Percentiles rank a stretch among this genome's conserved stretches.
These are phyloP conservation scores for Neomicropteryx cornuta DNA, from an alignment of 1,140 invertebrate species.

Conservation along the genomic window DNA sequence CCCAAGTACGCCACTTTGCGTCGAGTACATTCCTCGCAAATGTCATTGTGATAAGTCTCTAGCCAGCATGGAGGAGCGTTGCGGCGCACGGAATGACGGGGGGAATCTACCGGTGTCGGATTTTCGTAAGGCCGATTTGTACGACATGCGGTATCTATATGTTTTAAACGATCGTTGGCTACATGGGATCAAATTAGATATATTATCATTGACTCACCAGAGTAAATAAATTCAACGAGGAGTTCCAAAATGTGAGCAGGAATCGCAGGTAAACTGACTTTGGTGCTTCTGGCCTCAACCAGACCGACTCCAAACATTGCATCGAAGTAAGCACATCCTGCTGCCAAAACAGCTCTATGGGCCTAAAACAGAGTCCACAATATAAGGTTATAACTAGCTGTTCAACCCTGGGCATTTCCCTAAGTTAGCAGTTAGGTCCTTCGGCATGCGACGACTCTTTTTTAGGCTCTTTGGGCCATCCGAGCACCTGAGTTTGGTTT, in stretches of 20 bases:
- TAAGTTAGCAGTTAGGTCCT: slow-evolving; percentile 9
- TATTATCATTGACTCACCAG: slow-evolving; percentile 41
- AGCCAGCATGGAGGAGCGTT: background rate
- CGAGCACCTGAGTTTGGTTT: background rate
- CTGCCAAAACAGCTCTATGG: slow-evolving; percentile 81
- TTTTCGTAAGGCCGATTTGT: background rate
- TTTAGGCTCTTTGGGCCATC: too few species aligned
- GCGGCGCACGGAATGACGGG: background rate
- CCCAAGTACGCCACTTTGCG: too few species aligned
- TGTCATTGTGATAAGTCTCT: background rate
- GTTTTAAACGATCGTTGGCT: background rate
- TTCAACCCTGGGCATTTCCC: background rate
- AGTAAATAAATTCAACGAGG: slow-evolving; percentile 83
- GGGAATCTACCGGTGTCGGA: too few species aligned
- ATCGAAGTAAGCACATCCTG: slow-evolving; percentile 89
- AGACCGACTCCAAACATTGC: slow-evolving; percentile 84
- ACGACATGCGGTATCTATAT: background rate
- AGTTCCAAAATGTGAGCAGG: slow-evolving; percentile 59
- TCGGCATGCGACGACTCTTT: too few species aligned
- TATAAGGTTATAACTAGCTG: background rate
- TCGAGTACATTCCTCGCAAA: background rate
- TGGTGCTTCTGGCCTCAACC: slow-evolving; percentile 67
- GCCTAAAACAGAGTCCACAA: slow-evolving; percentile 46
- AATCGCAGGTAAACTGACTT: slow-evolving; percentile 67
- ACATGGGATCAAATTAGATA: background rate